Evolutionary conservation across 2,113 vertebrate species (phyloP), one percentile per base, ranked within the genome.

Genomic region (Phasianus colchicus): DNA sequence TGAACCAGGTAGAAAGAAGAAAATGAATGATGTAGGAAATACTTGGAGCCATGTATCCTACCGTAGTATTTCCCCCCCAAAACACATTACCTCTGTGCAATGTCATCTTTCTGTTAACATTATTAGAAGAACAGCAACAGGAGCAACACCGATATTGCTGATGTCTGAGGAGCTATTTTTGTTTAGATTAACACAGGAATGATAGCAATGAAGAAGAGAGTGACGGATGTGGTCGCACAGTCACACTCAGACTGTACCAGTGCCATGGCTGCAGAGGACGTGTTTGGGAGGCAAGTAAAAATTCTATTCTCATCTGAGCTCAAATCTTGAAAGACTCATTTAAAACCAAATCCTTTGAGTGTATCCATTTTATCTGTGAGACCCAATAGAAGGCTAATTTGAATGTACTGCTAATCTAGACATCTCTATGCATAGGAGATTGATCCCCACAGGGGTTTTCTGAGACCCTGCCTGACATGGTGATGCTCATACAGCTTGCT

Each of bases 321-420:
- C 54, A 97, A 93, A 95, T 96, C 92, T 92, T 94, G 84, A 40
- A 92, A 95, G 94, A 88, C 78, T 89, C 64, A 86, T 89, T 95
- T 83, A 72, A 94, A 97, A 71, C 3, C 4, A 93, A 96, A 96
- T 83, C 93, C 75, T 95, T 96, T 93, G 95, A 94, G 93, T 95
- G 91, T 94, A 86, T 96, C 91, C 82, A 81, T 80, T 89, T 96
- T 96, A 93, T 95, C 95, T 96, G 92, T 89, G 89, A 93, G 78
- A 67, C 89, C 87, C 92, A 78, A 94, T 89, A 93, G 34, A 93
- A 91, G 89, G 91, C 90, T 96, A 96, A 96, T 96, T 93, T 94
- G 90, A 92, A 96, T 93, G 82, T 96, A 61, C 75, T 89, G 61
- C 89, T 97, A 93, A 96, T 96, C 95, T 95, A 38, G 54, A 94